These are phyloP conservation scores for Oncorhynchus mykiss DNA, from an alignment of 2,113 vertebrate genomes.

Conservation along the genomic window DNA sequence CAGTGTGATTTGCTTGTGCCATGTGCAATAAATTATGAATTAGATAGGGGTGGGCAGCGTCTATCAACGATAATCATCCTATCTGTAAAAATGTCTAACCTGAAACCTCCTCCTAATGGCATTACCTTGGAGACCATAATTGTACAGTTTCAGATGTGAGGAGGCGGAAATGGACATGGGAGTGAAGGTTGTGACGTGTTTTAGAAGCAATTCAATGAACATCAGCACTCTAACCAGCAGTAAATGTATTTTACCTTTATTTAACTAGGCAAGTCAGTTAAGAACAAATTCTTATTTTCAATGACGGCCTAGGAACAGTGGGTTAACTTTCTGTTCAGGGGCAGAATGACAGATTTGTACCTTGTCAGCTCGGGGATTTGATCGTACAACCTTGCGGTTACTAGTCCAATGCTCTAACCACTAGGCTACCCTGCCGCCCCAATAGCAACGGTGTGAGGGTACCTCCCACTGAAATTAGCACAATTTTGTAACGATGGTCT, in stretches of 20 bases:
- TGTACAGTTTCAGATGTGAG: constrained; percentile 63
- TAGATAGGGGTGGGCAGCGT: background rate
- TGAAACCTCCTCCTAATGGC: constrained; percentile 46
- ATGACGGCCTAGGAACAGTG: too few relatives aligned
- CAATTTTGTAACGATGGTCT: constrained; percentile 44
- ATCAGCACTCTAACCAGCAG: constrained; percentile 66
- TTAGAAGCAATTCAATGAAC: constrained; percentile 61
- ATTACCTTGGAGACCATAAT: constrained; percentile 76
- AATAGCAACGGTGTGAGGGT: constrained; percentile 60
- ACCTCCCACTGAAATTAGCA: constrained; percentile 59
- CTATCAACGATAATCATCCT: constrained; percentile 43
- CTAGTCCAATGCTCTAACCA: too few relatives aligned
- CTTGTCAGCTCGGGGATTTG: too few relatives aligned
- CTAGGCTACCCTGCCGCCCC: too few relatives aligned
- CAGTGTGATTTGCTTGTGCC: constrained; percentile 19
- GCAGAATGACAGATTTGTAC: too few relatives aligned
- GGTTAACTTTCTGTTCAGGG: too few relatives aligned
- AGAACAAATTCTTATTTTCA: too few relatives aligned
- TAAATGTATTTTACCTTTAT: constrained; percentile 46
- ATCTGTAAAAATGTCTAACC: constrained; percentile 57
- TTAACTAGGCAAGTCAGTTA: too few relatives aligned
- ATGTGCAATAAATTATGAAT: constrained; percentile 14
- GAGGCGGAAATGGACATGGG: constrained; percentile 55
- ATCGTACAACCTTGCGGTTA: too few relatives aligned
- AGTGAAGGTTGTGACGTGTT: constrained; percentile 49